Evolutionary conservation across 2,113 vertebrate species (phyloP).

Genomic region (Felis chaus): DNA sequence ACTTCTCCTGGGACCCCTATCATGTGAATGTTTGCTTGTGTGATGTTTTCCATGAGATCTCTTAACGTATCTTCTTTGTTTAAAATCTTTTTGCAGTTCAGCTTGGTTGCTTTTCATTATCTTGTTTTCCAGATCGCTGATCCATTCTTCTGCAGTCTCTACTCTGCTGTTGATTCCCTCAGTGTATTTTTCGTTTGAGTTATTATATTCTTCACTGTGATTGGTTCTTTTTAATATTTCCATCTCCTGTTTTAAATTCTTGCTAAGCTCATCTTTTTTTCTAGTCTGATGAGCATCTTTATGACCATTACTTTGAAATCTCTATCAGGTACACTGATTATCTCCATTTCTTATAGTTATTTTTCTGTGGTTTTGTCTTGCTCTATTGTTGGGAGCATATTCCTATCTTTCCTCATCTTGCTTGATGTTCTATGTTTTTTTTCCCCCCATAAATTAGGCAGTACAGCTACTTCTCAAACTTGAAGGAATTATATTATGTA

Average conservation of each 20-base stretch:
- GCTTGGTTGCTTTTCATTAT: background rate
- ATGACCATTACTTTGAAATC: background rate
- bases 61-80: background rate
- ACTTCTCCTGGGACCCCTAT: background rate
- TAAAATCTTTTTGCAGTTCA: background rate
- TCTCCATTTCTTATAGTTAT: background rate
- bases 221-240: background rate
- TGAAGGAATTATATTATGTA: background rate
- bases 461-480: background rate
- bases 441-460: background rate
- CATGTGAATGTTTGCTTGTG: background rate
- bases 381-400: background rate
- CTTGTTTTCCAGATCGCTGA: background rate
- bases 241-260: background rate
- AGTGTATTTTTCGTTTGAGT: background rate
- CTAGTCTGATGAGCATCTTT: background rate
- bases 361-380: background rate
- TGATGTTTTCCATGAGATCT: background rate
- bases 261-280: background rate
- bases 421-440: background rate
- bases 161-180: background rate
- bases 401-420: background rate
- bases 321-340: background rate
- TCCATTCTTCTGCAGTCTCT: background rate
- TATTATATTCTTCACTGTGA: background rate